Evolutionary conservation across 2,888 invertebrate genomes (phyloP).

Genomic region (Pammene fasciana): DNA sequence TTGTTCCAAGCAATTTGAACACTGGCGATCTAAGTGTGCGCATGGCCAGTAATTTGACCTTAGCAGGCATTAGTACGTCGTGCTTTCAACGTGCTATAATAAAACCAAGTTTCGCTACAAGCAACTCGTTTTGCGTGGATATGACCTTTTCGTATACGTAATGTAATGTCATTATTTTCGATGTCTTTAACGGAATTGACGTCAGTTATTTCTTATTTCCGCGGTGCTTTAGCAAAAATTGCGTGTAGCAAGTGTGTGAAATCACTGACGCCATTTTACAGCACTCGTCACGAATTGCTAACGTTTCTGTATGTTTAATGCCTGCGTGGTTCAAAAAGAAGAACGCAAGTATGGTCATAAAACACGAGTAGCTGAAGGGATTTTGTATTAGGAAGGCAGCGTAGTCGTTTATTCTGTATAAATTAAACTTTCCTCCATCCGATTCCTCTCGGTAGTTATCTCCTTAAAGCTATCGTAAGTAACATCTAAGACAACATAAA

Average conservation of each 20-base stretch:
- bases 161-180: constrained; percentile 39
- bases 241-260: constrained; percentile 22
- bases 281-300: background rate
- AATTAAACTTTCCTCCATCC: constrained; percentile 18
- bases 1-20: constrained; percentile 69
- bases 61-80: constrained; percentile 68
- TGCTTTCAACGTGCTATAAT: constrained; percentile 71
- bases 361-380: background rate
- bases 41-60: constrained; percentile 74
- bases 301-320: constrained; percentile 9
- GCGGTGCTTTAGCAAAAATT: constrained; percentile 16
- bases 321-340: background rate
- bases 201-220: constrained; percentile 27
- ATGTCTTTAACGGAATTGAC: constrained; percentile 34
- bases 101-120: constrained; percentile 68
- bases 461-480: constrained; percentile 28
- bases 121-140: constrained; percentile 60
- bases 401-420: constrained; percentile 4
- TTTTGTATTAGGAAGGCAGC: constrained; percentile 2
- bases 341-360: background rate
- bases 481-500: constrained; percentile 28
- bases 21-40: constrained; percentile 66
- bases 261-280: constrained; percentile 15
- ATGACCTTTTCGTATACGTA: constrained; percentile 50
- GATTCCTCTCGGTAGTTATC: constrained; percentile 19